phyloP scores from a whole-genome alignment of 2,888 invertebrate species.

The Merodon equestris region DNA sequence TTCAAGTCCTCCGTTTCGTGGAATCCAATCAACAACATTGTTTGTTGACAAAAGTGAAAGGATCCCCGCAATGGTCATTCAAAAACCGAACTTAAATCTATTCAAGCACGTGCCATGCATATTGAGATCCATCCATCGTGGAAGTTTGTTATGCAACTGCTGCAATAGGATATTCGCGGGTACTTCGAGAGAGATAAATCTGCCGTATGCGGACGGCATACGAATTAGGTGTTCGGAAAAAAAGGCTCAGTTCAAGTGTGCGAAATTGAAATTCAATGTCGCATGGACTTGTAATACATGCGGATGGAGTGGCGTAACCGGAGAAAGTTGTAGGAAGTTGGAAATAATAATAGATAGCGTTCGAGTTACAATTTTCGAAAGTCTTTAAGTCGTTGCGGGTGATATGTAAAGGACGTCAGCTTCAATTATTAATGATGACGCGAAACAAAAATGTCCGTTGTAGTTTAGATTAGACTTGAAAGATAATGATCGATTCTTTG shows the following conservation, averaged over 20 bases:
- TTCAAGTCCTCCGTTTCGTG: no score
- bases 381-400: no score
- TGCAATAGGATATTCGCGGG: slow-evolving; percentile 2
- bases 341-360: no score
- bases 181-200: slow-evolving; percentile 14
- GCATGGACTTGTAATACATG: slow-evolving; percentile 19
- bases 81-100: slow-evolving; percentile 2
- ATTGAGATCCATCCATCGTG: slow-evolving; percentile 40
- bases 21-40: no score
- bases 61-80: background rate
- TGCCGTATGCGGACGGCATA: slow-evolving; percentile 18
- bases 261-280: slow-evolving; percentile 41
- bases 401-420: no score
- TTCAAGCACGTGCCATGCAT: slow-evolving; percentile 2
- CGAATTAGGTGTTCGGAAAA: no score
- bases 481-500: no score
- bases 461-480: no score
- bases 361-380: no score
- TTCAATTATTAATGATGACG: no score
- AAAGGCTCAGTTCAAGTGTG: background rate
- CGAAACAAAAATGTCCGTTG: no score
- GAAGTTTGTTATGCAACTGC: slow-evolving; percentile 41
- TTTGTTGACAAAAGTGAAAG: no score
- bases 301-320: background rate
- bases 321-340: slow-evolving; percentile 27